Conservation (phyloP, 2,888 invertebrate species). For the Agrochola lota region DNA sequence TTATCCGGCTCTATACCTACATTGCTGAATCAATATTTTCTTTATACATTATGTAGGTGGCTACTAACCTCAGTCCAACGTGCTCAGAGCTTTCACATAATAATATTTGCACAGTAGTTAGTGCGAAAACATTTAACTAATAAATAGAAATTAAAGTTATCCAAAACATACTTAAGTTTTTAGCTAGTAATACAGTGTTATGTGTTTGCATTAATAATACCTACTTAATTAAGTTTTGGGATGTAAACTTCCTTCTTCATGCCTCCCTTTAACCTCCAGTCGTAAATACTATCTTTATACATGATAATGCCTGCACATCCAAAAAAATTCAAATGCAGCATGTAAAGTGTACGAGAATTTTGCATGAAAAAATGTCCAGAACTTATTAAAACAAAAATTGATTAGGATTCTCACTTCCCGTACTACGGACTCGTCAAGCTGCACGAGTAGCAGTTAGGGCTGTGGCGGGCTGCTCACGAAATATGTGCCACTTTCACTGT, state of each 20-base stretch:
- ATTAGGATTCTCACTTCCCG: conserved; percentile 7
- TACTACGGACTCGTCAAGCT: conserved; percentile 15
- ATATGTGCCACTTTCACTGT: conserved; percentile 87
- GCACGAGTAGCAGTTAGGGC: conserved; percentile 66
- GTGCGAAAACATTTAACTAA: conserved; percentile 22
- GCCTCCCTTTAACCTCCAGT: neutral
- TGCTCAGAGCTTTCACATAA: conserved; percentile 50
- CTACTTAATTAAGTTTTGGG: neutral
- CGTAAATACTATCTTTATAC: neutral
- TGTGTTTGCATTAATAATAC: neutral
- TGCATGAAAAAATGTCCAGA: neutral
- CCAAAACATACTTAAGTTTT: neutral
- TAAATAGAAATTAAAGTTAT: conserved; percentile 10
- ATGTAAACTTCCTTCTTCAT: neutral
- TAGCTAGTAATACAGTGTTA: neutral
- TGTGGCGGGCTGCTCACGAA: conserved; percentile 68
- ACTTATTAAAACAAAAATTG: neutral
- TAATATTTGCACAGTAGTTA: conserved; percentile 41
- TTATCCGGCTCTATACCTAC: conserved; percentile 48
- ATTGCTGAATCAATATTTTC: conserved; percentile 48
- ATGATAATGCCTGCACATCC: neutral
- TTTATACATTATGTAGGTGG: conserved; percentile 45
- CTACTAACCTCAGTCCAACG: conserved; percentile 43
- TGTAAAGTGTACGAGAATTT: neutral
- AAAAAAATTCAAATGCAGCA: neutral